Evolutionary conservation across 2,113 vertebrate genomes (phyloP), one percentile per base, ranked within the genome.

Genomic region (Microtus oregoni): DNA sequence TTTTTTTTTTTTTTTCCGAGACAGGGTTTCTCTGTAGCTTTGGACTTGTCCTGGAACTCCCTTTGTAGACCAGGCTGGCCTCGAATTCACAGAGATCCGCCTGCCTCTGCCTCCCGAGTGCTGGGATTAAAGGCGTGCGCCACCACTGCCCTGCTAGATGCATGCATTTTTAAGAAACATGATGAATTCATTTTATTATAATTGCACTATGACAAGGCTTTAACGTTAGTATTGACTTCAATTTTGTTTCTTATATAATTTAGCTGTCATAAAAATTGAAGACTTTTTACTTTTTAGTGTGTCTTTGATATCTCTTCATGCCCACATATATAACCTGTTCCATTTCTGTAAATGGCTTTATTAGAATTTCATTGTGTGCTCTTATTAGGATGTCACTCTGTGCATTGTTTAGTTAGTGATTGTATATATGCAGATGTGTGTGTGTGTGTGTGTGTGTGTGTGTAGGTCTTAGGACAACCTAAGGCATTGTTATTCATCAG

Each of bases 301-400:
- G 41, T 35, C 47, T 78, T 77, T 7, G 22, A 52, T 90, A 1
- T 79, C 61, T 88, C 14, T 92, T 24, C 32, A 13, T 83, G 32
- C 68, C 44, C 61, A 32, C 7, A 41, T 32, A 61, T 72, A 22
- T 77, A 89, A 86, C 19, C 58, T 63, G 0, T 81, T 96, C 91
- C 3, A 90, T 93, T 96, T 95, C 15, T 96, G 50, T 61, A 92
- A 92, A 72, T 86, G 38, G 41, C 38, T 94, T 55, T 93, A 70
- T 79, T 97, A 95, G 75, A 41, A 93, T 96, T 93, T 35, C 3
- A 30, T 77, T 96, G 6, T 88, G 0, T 92, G 14, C 0, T 35
- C n/a, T 41, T 96, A 81, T 68, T 68, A 90, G 73, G 38, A 92
- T 96, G 89, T 35, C 15, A 41, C 86, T 96, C 3, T 87, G 1